Conservation (phyloP, 2,113 vertebrate species). For the Pandion haliaetus region DNA sequence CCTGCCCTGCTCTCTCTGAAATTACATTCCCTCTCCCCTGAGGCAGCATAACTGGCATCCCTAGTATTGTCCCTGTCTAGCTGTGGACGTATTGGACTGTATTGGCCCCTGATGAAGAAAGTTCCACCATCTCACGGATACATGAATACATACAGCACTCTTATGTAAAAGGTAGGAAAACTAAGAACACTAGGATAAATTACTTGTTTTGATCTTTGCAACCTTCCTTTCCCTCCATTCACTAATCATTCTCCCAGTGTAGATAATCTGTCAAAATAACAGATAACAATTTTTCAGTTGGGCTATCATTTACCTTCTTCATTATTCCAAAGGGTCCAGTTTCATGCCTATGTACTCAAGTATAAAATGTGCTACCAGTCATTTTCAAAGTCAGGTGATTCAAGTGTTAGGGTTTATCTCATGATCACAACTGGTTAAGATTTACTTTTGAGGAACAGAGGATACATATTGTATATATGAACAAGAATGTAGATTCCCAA, state of each 20-base stretch:
- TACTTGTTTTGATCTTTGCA: background rate
- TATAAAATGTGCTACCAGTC: background rate
- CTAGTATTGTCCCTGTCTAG: background rate
- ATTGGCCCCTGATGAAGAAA: background rate
- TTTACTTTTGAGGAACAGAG: background rate
- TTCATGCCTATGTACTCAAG: background rate
- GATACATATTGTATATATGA: background rate
- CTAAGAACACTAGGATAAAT: background rate
- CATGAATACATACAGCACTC: background rate
- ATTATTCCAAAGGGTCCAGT: background rate
- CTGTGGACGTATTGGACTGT: background rate
- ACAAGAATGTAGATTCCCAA: background rate
- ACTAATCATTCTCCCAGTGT: background rate
- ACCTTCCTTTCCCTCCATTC: background rate
- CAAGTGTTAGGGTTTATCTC: background rate
- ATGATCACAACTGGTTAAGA: background rate
- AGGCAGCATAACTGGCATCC: background rate
- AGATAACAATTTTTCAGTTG: background rate
- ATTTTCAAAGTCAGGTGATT: background rate
- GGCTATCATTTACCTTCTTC: background rate
- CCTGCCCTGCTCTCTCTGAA: background rate
- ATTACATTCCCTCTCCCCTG: background rate
- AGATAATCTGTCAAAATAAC: background rate
- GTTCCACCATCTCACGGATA: background rate
- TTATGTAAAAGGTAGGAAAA: background rate